A percentile compares a stretch with the other conserved stretches of the same genome.
Evolutionary conservation across 2,888 invertebrate species (phyloP).

Genomic region (Malthinus flaveolus): DNA sequence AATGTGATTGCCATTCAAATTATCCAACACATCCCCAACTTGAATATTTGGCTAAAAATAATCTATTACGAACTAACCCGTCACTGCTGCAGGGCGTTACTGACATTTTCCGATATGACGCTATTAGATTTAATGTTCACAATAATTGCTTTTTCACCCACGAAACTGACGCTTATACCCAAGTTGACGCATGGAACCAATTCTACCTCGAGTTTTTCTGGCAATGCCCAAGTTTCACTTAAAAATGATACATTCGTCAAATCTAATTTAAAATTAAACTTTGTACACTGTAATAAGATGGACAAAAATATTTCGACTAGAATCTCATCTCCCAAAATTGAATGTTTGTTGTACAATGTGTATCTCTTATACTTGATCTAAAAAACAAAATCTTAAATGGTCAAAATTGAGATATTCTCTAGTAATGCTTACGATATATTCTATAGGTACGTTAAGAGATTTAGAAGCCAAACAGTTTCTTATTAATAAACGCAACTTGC

Average conservation of each 20-base stretch:
- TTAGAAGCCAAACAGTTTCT: constrained; percentile 57
- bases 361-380: constrained; percentile 32
- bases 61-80: neutral
- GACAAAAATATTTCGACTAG: constrained; percentile 62
- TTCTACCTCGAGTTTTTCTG: constrained; percentile 59
- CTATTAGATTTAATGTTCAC: constrained; percentile 61
- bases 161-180: constrained; percentile 65
- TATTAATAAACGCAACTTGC: constrained; percentile 57
- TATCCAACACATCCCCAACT: constrained; percentile 66
- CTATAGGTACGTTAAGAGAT: constrained; percentile 60
- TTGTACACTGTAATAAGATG: constrained; percentile 58
- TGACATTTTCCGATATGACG: constrained; percentile 67
- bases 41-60: constrained; percentile 59
- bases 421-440: constrained; percentile 54
- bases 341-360: constrained; percentile 48
- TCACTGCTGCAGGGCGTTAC: constrained; percentile 32
- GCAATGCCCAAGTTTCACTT: constrained; percentile 65
- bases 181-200: constrained; percentile 66
- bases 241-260: constrained; percentile 63
- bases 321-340: constrained; percentile 66
- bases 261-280: constrained; percentile 58
- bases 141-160: constrained; percentile 62
- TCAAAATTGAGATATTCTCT: constrained; percentile 35
- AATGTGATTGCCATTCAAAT: constrained; percentile 61
- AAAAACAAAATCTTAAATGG: constrained; percentile 16